Base-by-base conservation (phyloP, 2,888 invertebrate species). In the Hipparchia semele region DNA sequence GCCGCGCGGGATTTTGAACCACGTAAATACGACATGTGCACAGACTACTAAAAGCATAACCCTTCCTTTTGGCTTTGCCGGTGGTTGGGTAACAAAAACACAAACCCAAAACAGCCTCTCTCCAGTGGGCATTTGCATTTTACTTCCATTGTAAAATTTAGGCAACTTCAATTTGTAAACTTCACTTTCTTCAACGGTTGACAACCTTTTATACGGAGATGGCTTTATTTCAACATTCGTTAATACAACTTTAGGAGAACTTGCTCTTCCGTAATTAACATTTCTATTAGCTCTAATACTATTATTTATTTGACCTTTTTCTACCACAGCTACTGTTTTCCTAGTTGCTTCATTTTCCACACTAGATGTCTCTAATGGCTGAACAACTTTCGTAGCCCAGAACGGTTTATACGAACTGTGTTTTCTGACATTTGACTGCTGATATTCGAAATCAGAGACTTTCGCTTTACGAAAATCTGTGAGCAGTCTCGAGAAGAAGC, bases 31-130 rank as follows among this genome's bases (percentile, higher is more conserved):
- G 39, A 39, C 39, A 39, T 39, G 5, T 39, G 5, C 5, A 23
- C 23, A 23, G 54, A 54, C n/a, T n/a, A 4, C n/a, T 59, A 33
- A 8, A 7, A 2, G 4, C 10, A 67, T n/a, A 58, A 46, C 23
- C 23, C 1, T 49, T 46, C n/a, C 53, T 13, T 23, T 23, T 23
- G 23, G 23, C 23, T 23, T 23, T 54, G 66, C 51, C 51, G 59
- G 59, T 66, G 69, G 13, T 7, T 23, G 1, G n/a, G n/a, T 54
- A 39, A 54, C 54, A 58, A 13, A 73, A 73, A 51, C 76, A 90
- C 92, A 67, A 84, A 94, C 93, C 93, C 92, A 92, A 84, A 83
- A 94, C 59, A 94, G 76, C 45, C 83, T 87, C 78, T 92, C 90
- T 73, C 93, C 93, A 0, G 88, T 87, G 2, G 89, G 88, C 91